These are phyloP conservation scores for Rhopilema esculentum DNA, from an alignment of 30 jellyfish, hydroid and myxozoan genomes.

Conservation along the genomic window DNA sequence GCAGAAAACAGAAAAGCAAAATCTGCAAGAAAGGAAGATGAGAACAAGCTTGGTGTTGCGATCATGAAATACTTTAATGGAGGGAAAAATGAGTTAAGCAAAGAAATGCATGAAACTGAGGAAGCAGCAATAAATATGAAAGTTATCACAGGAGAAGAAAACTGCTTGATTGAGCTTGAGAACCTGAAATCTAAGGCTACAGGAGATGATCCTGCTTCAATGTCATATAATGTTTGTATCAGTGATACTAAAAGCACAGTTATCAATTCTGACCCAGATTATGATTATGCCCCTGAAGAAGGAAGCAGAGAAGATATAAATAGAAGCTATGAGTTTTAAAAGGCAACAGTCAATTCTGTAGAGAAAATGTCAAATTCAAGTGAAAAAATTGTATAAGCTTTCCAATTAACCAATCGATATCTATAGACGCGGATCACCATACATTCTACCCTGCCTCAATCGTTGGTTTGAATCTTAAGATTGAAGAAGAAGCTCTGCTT, in stretches of 20 bases:
- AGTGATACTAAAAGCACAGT: conserved; percentile 2
- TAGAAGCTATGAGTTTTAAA: background rate
- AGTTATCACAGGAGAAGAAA: background rate
- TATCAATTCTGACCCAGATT: background rate
- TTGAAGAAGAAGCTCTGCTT: conserved; percentile 24
- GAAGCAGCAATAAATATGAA: background rate
- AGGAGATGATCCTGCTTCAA: conserved; percentile 2
- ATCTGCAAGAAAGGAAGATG: too few species aligned
- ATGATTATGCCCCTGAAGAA: background rate
- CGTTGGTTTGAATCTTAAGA: conserved; percentile 3
- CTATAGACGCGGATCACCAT: background rate
- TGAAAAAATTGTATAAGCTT: background rate
- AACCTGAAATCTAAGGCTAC: background rate
- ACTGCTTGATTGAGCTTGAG: background rate
- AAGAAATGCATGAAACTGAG: conserved; percentile 11
- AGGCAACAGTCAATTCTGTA: background rate
- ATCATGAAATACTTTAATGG: conserved; percentile 36
- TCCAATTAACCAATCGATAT: conserved; percentile 1
- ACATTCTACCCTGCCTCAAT: conserved; percentile 31
- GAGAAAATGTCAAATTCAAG: background rate
- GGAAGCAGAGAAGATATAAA: conserved; percentile 7
- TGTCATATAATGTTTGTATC: background rate
- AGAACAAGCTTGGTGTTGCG: conserved; percentile 20
- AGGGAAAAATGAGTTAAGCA: conserved; percentile 8
- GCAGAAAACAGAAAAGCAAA: conserved; percentile 37